Evolutionary conservation across 2,797 vertebrate species (phyloP).

Genomic region (Rachycentron canadum): DNA sequence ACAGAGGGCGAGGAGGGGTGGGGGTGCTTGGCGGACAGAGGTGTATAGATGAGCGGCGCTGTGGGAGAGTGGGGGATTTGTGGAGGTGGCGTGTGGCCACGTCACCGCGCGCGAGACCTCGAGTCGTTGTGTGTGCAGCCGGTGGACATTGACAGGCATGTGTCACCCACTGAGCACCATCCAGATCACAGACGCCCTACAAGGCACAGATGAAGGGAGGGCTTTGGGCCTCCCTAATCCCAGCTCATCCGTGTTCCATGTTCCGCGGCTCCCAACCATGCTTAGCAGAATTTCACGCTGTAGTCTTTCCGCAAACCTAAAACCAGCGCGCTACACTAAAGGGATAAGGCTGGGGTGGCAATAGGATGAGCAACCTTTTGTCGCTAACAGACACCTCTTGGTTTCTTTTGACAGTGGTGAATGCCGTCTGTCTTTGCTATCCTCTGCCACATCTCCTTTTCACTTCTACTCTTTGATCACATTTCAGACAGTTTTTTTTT

Average conservation of each 20-base stretch:
- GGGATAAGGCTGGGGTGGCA: slow-evolving; percentile 79
- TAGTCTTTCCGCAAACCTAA: slow-evolving; percentile 77
- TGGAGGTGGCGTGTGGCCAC: slow-evolving; percentile 58
- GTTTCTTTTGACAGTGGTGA: slow-evolving; percentile 49
- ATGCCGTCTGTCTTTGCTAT: slow-evolving; percentile 27
- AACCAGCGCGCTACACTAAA: slow-evolving; percentile 79
- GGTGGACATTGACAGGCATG: slow-evolving; percentile 81
- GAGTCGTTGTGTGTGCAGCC: slow-evolving; percentile 53
- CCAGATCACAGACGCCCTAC: slow-evolving; percentile 83
- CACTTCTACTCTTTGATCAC: slow-evolving; percentile 32
- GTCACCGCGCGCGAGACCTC: slow-evolving; percentile 38
- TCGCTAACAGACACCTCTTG: slow-evolving; percentile 63
- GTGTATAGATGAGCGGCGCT: slow-evolving; percentile 60
- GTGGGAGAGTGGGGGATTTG: slow-evolving; percentile 68
- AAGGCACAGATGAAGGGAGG: slow-evolving; percentile 77
- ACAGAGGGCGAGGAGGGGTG: slow-evolving; percentile 38
- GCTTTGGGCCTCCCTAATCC: slow-evolving; percentile 85
- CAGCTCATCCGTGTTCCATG: slow-evolving; percentile 85
- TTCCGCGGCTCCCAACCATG: slow-evolving; percentile 78
- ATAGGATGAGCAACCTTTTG: slow-evolving; percentile 82
- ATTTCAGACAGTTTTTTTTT: slow-evolving; percentile 29
- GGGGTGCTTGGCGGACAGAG: slow-evolving; percentile 54
- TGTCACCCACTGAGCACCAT: slow-evolving; percentile 78
- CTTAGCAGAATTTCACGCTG: slow-evolving; percentile 85
- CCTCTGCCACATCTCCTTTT: slow-evolving; percentile 38